Evolutionary conservation across 2,113 vertebrate genomes (phyloP).

Genomic region (Pelmatolapia mariae): DNA sequence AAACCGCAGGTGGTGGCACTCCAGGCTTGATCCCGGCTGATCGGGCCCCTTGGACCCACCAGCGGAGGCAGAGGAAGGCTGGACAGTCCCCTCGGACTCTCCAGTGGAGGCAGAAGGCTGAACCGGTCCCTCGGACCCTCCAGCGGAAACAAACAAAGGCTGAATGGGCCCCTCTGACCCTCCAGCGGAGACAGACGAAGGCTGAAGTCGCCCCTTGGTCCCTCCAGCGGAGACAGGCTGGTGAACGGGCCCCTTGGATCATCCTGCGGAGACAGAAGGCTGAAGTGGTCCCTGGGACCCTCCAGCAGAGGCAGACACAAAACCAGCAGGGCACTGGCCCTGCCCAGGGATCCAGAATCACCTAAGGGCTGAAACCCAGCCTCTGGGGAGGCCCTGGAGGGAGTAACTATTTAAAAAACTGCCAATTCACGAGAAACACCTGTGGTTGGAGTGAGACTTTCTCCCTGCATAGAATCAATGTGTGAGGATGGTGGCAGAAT

Average conservation of each 20-base stretch:
- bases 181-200: not conserved
- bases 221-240: too few relatives aligned
- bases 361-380: not conserved
- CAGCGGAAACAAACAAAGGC: too few relatives aligned
- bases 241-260: not conserved
- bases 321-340: not conserved
- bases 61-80: too few relatives aligned
- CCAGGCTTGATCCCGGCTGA: too few relatives aligned
- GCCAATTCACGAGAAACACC: not conserved
- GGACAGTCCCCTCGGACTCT: too few relatives aligned
- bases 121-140: too few relatives aligned
- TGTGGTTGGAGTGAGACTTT: not conserved
- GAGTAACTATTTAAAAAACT: not conserved
- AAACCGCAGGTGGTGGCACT: not conserved
- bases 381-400: not conserved
- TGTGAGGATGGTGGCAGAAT: not conserved
- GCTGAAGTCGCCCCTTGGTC: not conserved
- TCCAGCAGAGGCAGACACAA: not conserved
- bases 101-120: too few relatives aligned
- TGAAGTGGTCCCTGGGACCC: not conserved
- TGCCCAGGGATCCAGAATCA: not conserved
- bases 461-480: not conserved
- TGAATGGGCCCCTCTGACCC: not conserved
- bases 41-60: accelerated
- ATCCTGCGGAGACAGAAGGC: not conserved